A percentile compares a stretch with the other conserved stretches of the same genome.
Evolutionary conservation across 2,888 invertebrate genomes (phyloP).

Genomic region (Lampropteryx suffumata): DNA sequence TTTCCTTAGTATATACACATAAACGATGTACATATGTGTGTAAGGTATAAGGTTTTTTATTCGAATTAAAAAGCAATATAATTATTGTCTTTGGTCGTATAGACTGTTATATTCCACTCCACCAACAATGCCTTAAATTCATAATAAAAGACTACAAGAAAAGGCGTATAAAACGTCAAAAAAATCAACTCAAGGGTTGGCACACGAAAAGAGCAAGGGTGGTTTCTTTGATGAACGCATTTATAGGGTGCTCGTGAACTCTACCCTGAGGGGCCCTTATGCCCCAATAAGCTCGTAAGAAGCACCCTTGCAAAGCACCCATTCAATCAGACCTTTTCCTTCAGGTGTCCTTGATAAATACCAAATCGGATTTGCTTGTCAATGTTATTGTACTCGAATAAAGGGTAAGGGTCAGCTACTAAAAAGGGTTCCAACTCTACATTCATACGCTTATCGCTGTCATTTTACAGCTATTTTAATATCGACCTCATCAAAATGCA

Average conservation of each 20-base stretch:
- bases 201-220: slow-evolving; percentile 77
- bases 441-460: slow-evolving; percentile 57
- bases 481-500: slow-evolving; percentile 50
- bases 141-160: slow-evolving; percentile 31
- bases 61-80: neutral
- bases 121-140: slow-evolving; percentile 20
- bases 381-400: slow-evolving; percentile 60
- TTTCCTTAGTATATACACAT: no score
- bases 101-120: neutral
- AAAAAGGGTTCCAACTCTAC: slow-evolving; percentile 47
- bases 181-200: slow-evolving; percentile 59
- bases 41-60: no score
- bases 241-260: slow-evolving; percentile 60
- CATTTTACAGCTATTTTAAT: slow-evolving; percentile 61
- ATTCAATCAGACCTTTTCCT: slow-evolving; percentile 69
- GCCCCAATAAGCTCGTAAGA: slow-evolving; percentile 76
- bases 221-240: slow-evolving; percentile 58
- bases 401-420: slow-evolving; percentile 63
- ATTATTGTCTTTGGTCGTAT: neutral
- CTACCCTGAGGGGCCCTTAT: slow-evolving; percentile 60
- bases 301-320: slow-evolving; percentile 63
- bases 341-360: slow-evolving; percentile 76
- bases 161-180: slow-evolving; percentile 56
- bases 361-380: slow-evolving; percentile 72
- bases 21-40: no score